A percentile compares a stretch with the other conserved stretches of the same genome.
Evolutionary conservation across 1,140 invertebrate genomes (phyloP).

Genomic region (Ostrea denselamellosa): DNA sequence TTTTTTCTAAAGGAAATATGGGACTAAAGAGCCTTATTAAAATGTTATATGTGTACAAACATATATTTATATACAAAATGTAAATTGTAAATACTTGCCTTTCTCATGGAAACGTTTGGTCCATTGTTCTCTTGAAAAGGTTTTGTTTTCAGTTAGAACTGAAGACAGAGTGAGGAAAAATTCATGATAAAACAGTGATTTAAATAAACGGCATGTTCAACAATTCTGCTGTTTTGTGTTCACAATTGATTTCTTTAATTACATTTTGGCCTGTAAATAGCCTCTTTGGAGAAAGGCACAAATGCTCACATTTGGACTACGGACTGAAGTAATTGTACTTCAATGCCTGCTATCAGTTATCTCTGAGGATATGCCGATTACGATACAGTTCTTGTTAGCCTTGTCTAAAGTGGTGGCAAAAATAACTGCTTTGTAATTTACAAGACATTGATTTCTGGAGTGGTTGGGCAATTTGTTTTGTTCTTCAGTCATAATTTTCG

Average conservation of each 20-base stretch:
- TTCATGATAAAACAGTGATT: constrained; percentile 9
- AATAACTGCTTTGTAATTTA: constrained; percentile 12
- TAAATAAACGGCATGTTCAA: constrained; percentile 16
- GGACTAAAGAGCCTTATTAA: too few species aligned
- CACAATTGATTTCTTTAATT: constrained; percentile 20
- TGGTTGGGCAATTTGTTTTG: constrained; percentile 17
- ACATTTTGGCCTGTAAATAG: constrained; percentile 23
- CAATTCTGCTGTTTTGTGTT: constrained; percentile 7
- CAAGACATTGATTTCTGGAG: neutral
- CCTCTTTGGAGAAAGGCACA: neutral
- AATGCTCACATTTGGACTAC: neutral
- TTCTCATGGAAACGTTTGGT: neutral
- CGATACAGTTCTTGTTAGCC: constrained; percentile 27
- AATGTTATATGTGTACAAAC: too few species aligned
- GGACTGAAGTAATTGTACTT: constrained; percentile 20
- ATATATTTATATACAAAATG: too few species aligned
- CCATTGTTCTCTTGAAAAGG: neutral
- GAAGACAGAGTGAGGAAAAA: neutral
- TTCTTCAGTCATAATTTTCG: constrained; percentile 24
- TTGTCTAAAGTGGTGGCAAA: neutral
- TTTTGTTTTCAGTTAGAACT: neutral
- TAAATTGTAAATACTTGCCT: neutral
- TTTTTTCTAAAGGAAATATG: too few species aligned
- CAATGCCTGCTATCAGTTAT: neutral
- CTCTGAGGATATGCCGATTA: constrained; percentile 9